phyloP scores from a whole-genome alignment of 2,888 invertebrate genomes.

The Xanthostigma xanthostigma region DNA sequence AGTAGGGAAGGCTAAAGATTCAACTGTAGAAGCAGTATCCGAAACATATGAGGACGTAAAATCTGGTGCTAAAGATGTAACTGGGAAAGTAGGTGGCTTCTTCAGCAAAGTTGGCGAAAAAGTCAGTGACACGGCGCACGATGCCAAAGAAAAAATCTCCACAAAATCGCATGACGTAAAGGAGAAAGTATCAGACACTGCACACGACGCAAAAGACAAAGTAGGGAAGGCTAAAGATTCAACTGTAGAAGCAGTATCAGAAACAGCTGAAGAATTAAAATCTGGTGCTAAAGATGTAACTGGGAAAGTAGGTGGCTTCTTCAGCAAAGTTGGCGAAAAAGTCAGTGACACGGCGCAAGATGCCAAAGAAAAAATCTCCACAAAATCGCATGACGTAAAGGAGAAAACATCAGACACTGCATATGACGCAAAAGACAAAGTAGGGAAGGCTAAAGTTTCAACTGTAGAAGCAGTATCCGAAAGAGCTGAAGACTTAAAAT shows the following conservation, averaged over 20 bases:
- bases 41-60: too few relatives aligned
- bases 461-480: slow-evolving; percentile 3
- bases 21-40: too few relatives aligned
- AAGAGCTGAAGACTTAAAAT: slow-evolving; percentile 2
- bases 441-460: slow-evolving; percentile 9
- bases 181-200: slow-evolving; percentile 18
- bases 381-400: not conserved
- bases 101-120: not conserved
- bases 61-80: too few relatives aligned
- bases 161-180: slow-evolving; percentile 26
- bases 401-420: slow-evolving; percentile 5
- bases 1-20: too few relatives aligned
- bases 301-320: slow-evolving; percentile 1
- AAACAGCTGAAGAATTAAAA: slow-evolving; percentile 8
- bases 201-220: slow-evolving; percentile 12
- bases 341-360: slow-evolving; percentile 1
- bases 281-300: slow-evolving; percentile 6
- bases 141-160: slow-evolving; percentile 28
- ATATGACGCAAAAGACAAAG: slow-evolving; percentile 5
- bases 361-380: slow-evolving; percentile 4
- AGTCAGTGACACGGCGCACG: slow-evolving; percentile 1
- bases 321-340: slow-evolving; percentile 6
- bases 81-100: too few relatives aligned
- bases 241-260: slow-evolving; percentile 9
- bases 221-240: slow-evolving; percentile 11